phyloP scores from a whole-genome alignment of 2,888 invertebrate genomes.

The Chymomyza caudatula region DNA sequence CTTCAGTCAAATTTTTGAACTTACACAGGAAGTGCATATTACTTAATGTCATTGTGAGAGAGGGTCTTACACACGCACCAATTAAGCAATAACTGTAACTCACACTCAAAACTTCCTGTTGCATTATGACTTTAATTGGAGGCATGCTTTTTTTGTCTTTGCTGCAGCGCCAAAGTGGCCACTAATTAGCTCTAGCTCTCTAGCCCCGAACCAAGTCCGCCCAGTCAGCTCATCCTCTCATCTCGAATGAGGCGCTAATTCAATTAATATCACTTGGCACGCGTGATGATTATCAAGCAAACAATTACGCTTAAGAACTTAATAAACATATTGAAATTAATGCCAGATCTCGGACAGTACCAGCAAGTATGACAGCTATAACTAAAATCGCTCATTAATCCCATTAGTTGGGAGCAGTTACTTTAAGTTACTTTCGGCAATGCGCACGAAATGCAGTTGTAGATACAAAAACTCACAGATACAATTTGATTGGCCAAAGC shows the following conservation, averaged over 20 bases:
- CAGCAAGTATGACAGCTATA: not conserved
- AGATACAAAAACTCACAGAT: not conserved
- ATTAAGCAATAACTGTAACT: not conserved
- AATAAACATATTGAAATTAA: conserved; percentile 1
- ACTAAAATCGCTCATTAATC: conserved; percentile 7
- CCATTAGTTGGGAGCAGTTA: not conserved
- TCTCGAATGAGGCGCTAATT: conserved; percentile 56
- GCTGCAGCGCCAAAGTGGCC: conserved; percentile 3
- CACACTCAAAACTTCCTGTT: not conserved
- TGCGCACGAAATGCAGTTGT: conserved; percentile 14
- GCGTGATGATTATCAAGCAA: conserved; percentile 39
- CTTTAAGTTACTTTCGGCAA: not conserved
- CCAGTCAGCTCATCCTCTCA: conserved; percentile 19
- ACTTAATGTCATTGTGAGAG: not conserved
- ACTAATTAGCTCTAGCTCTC: not conserved
- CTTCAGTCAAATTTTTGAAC: not conserved
- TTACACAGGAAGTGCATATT: not conserved
- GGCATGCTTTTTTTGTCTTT: not conserved
- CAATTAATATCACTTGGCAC: conserved; percentile 58
- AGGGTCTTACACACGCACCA: not conserved
- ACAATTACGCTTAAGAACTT: conserved; percentile 16
- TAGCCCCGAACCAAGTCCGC: too few relatives aligned
- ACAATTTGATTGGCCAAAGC: not conserved
- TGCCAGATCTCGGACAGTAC: not conserved
- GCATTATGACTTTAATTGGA: not conserved